Base-by-base conservation (phyloP, 2,797 vertebrate species). In the Spizella passerina region DNA sequence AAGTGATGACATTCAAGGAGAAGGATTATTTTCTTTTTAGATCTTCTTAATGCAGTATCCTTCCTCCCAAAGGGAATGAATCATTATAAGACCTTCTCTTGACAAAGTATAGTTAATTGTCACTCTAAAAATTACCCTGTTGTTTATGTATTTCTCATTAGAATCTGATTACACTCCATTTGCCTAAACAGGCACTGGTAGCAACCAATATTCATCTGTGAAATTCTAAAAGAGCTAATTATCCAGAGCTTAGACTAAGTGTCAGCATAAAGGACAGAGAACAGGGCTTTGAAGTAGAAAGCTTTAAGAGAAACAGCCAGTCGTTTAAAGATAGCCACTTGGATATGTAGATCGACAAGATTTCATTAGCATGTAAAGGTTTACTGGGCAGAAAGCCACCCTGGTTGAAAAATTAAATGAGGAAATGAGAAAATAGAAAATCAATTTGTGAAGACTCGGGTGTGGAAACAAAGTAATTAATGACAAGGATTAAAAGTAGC, bases 71-170 rank as follows among this genome's bases (percentile, higher is more conserved):
- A 79, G 39, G 77, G 29, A 90, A 90, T 92, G 88, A 94, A 44
- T 95, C 95, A 96, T 90, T 92, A 70, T 66, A 90, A 95, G 52
- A 63, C 52, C 47, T 93, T 72, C 81, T 88, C 44, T 68, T 91
- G 71, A 77, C 86, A 89, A 92, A 91, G 81, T 95, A 93, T 56
- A 80, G 68, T 88, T 96, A 93, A 92, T 93, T 94, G 93, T 96
- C 76, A 87, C 82, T 91, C 89, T 82, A 86, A 95, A 96, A 85
- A 80, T 89, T 64, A 80, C 75, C 85, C 64, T 71, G 75, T 89
- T 96, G 95, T 96, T 95, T 93, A 87, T 92, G 78, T 93, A 95
- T 95, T 87, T 90, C 94, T 94, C 79, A 96, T 96, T 92, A 96
- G 84, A 93, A 91, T 93, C 84, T 95, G 88, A 94, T 94, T 96